Evolutionary conservation across 2,888 invertebrate species (phyloP), one percentile per base, ranked within the genome.

Genomic region (Tyria jacobaeae): DNA sequence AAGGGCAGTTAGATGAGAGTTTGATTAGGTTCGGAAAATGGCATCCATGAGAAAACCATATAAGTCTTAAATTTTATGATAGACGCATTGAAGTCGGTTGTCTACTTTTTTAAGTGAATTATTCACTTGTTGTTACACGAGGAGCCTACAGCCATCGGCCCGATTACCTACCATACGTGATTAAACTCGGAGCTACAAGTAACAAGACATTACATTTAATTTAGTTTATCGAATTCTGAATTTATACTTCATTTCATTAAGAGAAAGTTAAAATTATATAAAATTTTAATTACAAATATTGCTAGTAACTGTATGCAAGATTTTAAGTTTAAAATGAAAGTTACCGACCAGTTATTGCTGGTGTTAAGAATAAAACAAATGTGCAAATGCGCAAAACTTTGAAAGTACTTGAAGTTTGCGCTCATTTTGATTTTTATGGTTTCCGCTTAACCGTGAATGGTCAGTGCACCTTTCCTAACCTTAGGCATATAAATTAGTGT

Each of bases 161-260:
- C 75, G 73, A 84, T 82, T 80, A 71, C 80, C 77, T 79, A 75
- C 80, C 82, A 75, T 71, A 72, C 73, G 73, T 71, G 51, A 78
- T 81, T 62, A 56, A 63, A 64, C 74, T 66, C 47, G 57, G n/a
- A 69, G 70, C 69, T 64, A 66, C 60, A 62, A 63, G 56, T 54
- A 66, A 64, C 62, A 37, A 68, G 66, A 64, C 75, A 64, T 54
- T 55, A 70, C 44, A 60, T 64, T 51, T 64, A 65, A 74, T 74
- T 74, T 64, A 62, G 54, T 70, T 62, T 58, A 52, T 57, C 31
- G 27, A 17, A 56, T 27, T 61, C 50, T 21, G 60, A 59, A 51
- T 41, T 44, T 17, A 34, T 44, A 48, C 49, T 56, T 49, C 35
- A 62, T 60, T 75, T 62, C 37, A 47, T 59, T 54, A 48, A 35